phyloP scores from a whole-genome alignment of 2,797 vertebrate species.

The Bufotes viridis region DNA sequence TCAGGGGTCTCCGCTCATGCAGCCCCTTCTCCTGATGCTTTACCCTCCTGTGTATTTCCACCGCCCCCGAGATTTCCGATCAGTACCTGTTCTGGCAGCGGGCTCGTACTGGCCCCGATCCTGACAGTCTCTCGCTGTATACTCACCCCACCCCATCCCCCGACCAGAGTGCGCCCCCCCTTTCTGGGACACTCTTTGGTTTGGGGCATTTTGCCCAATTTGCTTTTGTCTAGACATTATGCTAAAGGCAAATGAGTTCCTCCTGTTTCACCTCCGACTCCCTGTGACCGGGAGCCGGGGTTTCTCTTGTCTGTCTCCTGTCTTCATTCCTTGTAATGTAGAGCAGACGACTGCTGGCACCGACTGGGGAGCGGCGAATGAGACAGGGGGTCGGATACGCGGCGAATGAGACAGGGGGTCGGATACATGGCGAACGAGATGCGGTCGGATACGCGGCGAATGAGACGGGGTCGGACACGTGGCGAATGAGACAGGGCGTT shows the following conservation, averaged over 20 bases:
- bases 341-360: background rate
- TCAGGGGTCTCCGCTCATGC: too few species aligned
- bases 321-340: background rate
- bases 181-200: slow-evolving; percentile 19
- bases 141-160: too few species aligned
- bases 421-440: too few species aligned
- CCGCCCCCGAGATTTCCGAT: background rate
- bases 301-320: background rate
- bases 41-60: too few species aligned
- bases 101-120: background rate
- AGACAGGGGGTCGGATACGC: background rate
- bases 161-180: too few species aligned
- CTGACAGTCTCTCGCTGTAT: background rate
- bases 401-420: background rate
- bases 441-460: too few species aligned
- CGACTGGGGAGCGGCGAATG: background rate
- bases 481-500: too few species aligned
- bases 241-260: slow-evolving; percentile 38
- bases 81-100: background rate
- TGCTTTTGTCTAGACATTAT: slow-evolving; percentile 52
- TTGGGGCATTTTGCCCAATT: slow-evolving; percentile 44
- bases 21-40: too few species aligned
- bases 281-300: background rate
- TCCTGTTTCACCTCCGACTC: slow-evolving; percentile 1
- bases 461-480: too few species aligned